Conservation (phyloP, 2,888 invertebrate species). For the Tetanocera ferruginea region DNA sequence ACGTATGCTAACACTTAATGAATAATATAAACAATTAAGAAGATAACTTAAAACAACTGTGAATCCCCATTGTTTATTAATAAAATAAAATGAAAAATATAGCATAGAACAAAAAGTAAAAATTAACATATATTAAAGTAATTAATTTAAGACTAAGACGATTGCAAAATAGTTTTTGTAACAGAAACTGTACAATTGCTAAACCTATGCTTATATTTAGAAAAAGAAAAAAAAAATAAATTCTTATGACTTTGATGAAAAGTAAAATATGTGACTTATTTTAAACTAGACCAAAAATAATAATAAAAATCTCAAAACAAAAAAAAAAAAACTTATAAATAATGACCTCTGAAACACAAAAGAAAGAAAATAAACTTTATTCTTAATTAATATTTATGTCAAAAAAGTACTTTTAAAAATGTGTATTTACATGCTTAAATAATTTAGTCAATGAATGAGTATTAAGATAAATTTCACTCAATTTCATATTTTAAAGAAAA, state of each 20-base stretch:
- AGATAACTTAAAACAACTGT: background rate
- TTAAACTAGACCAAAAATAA: background rate
- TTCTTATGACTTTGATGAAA: background rate
- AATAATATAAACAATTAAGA: background rate
- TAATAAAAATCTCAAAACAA: background rate
- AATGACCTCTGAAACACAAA: background rate
- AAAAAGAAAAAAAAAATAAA: too few relatives aligned
- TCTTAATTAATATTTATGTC: background rate
- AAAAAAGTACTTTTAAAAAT: background rate
- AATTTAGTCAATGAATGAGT: conserved; percentile 19
- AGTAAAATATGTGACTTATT: background rate
- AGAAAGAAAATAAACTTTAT: background rate
- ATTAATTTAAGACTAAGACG: too few relatives aligned
- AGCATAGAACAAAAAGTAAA: too few relatives aligned
- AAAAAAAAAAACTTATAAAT: background rate
- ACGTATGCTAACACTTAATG: background rate
- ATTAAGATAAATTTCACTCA: background rate
- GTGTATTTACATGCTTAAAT: conserved; percentile 25
- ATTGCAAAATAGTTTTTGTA: too few relatives aligned
- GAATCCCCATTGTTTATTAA: background rate
- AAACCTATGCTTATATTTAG: too few relatives aligned
- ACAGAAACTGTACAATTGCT: too few relatives aligned
- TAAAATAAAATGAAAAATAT: too few relatives aligned
- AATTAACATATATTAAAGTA: too few relatives aligned
- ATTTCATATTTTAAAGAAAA: background rate